phyloP scores from a whole-genome alignment of 2,797 vertebrate genomes.

The Chloroceryle inda region DNA sequence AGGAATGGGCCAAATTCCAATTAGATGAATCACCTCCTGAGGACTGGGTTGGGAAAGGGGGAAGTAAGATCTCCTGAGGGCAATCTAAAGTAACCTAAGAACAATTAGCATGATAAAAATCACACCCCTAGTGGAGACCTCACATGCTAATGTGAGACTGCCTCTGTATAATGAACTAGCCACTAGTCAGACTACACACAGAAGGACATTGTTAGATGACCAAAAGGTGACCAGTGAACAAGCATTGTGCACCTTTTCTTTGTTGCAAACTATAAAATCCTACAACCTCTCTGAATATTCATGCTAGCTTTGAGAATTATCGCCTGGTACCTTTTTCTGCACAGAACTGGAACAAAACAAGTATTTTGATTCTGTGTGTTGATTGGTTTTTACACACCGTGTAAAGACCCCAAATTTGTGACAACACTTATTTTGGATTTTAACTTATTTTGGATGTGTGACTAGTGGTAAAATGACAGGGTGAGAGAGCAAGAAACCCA shows the following conservation, averaged over 20 bases:
- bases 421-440: too few relatives aligned
- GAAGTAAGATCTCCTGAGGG: neutral
- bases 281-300: neutral
- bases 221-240: neutral
- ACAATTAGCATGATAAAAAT: neutral
- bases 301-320: neutral
- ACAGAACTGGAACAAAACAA: neutral
- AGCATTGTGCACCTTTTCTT: neutral
- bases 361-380: neutral
- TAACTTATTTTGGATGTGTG: accelerated
- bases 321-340: neutral
- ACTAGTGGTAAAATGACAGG: neutral
- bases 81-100: neutral
- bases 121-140: neutral
- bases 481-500: neutral
- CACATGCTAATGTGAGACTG: neutral
- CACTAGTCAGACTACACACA: neutral
- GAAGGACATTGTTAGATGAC: neutral
- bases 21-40: neutral
- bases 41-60: neutral
- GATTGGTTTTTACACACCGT: too few relatives aligned
- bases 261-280: neutral
- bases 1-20: neutral
- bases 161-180: neutral
- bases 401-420: too few relatives aligned